These are phyloP conservation scores for Microcebus murinus DNA, from an alignment of 2,113 vertebrate species.

Conservation along the genomic window DNA sequence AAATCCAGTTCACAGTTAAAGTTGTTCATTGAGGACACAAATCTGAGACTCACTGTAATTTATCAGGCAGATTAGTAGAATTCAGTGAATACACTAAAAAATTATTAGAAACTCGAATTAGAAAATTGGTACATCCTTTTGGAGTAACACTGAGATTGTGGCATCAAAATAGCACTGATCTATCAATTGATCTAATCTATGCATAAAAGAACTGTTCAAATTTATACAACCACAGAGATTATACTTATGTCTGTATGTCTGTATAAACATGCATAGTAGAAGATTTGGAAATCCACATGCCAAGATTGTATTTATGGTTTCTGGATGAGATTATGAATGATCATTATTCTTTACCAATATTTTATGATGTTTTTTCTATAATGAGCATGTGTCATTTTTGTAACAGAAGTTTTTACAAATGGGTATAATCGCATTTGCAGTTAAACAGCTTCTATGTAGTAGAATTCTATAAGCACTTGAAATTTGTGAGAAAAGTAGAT, in stretches of 20 bases:
- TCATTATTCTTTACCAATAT: neutral
- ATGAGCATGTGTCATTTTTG: neutral
- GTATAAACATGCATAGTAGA: neutral
- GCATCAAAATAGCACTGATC: neutral
- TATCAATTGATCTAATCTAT: neutral
- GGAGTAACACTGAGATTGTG: neutral
- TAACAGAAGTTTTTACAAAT: neutral
- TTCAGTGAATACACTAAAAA: neutral
- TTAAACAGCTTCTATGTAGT: neutral
- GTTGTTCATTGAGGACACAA: conserved; percentile 43
- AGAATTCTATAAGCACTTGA: conserved; percentile 26
- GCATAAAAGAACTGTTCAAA: neutral
- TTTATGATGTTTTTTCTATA: conserved; percentile 2
- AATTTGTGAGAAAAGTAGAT: neutral
- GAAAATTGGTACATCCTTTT: conserved; percentile 41
- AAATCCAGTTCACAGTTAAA: conserved; percentile 44
- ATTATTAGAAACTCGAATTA: conserved; percentile 31
- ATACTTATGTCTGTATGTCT: neutral
- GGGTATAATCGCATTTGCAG: neutral
- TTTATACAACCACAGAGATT: neutral
- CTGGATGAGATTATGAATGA: neutral
- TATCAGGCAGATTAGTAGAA: conserved; percentile 35
- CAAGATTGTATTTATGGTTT: neutral
- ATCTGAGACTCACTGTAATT: conserved; percentile 44
- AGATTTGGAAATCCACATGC: neutral